These are phyloP conservation scores for Nyctalus aviator DNA, from an alignment of 2,797 vertebrate genomes.

Conservation along the genomic window DNA sequence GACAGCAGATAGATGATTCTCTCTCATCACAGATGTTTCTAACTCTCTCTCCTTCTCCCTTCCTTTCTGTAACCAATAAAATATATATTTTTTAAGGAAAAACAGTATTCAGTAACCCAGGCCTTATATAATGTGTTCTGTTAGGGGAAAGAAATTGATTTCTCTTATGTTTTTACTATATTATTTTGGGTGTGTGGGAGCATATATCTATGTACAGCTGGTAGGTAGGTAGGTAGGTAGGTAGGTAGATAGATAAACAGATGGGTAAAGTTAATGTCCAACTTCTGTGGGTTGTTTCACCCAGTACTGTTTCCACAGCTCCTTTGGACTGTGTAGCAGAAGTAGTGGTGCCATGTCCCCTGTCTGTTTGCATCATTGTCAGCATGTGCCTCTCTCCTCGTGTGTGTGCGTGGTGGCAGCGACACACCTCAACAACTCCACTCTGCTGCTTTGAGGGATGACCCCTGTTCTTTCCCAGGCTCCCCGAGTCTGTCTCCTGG, in stretches of 20 bases:
- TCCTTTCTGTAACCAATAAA: too few relatives aligned
- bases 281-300: not conserved
- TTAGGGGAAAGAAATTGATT: not conserved
- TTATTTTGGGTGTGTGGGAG: not conserved
- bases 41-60: too few relatives aligned
- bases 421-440: not conserved
- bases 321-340: not conserved
- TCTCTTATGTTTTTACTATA: not conserved
- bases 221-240: not conserved
- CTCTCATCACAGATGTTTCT: too few relatives aligned
- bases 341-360: not conserved
- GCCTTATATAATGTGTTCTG: not conserved
- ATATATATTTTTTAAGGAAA: not conserved
- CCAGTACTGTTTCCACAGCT: not conserved
- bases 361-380: not conserved
- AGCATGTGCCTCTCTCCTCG: not conserved
- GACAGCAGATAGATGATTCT: too few relatives aligned
- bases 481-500: not conserved
- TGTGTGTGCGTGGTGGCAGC: not conserved
- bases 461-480: too few relatives aligned
- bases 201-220: not conserved
- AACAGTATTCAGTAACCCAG: not conserved
- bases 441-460: not conserved
- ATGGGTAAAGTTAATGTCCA: not conserved
- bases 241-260: too few relatives aligned